Percentiles rank a stretch among this genome's conserved stretches.
Evolutionary conservation across 35 echinoderm and acorn worm species (phyloP).

Genomic region (Eucidaris tribuloides): DNA sequence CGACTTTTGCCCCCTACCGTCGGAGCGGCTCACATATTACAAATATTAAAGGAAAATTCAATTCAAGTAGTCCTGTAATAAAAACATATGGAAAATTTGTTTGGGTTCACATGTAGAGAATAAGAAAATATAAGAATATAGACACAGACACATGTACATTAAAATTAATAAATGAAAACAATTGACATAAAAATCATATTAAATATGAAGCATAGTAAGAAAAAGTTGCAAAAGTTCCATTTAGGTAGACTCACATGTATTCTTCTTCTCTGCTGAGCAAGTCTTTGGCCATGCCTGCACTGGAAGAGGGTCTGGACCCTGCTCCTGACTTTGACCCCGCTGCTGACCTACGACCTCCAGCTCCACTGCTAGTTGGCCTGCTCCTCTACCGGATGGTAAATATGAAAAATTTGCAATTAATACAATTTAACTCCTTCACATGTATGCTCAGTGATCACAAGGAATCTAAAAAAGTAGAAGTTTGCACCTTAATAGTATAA

Average conservation of each 20-base stretch:
- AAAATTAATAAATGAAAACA: background rate
- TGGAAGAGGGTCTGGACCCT: conserved; percentile 33
- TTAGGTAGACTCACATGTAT: conserved; percentile 67
- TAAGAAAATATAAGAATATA: background rate
- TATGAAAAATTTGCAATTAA: too few relatives aligned
- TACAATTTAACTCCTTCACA: too few relatives aligned
- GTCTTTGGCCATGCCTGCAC: conserved; percentile 48
- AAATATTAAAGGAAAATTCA: background rate
- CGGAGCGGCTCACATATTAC: too few relatives aligned
- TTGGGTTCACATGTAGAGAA: background rate
- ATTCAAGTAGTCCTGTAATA: background rate
- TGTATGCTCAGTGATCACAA: too few relatives aligned
- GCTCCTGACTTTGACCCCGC: background rate
- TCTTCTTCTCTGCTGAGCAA: conserved; percentile 83
- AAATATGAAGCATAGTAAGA: background rate
- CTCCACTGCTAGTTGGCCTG: background rate
- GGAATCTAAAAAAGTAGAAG: too few relatives aligned
- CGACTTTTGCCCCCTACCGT: too few relatives aligned
- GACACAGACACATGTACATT: background rate
- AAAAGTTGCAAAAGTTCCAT: background rate
- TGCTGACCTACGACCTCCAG: conserved; percentile 35
- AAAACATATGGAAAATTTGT: too few relatives aligned
- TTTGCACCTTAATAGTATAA: too few relatives aligned
- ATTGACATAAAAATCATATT: background rate
- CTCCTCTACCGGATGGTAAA: too few relatives aligned